Base-by-base conservation (phyloP, 2,797 vertebrate genomes). In the Anguilla marmorata region DNA sequence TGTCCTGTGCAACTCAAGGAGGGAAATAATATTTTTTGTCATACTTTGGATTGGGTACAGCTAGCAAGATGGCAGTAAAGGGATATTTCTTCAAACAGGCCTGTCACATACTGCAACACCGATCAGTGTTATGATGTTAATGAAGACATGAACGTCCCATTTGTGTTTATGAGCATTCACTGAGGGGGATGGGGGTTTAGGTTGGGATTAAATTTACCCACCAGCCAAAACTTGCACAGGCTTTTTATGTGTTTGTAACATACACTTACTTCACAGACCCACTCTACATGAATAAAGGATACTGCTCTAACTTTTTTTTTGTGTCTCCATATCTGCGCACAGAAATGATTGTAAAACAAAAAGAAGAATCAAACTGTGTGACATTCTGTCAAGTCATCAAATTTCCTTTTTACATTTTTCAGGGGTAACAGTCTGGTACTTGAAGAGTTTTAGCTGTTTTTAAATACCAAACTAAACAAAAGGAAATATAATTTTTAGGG, bases 41-140 rank as follows among this genome's bases (percentile, higher is more conserved):
- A 41, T 79, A 45, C 11, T n/a, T 1, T 50, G 19, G 45, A 82
- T 50, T 82, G 41, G 79, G 21, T 82, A 82, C 79, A 48, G 19
- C 24, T n/a, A 50, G 45, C 79, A 82, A 50, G 45, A 82, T 82
- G 33, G 30, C 37, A 79, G 79, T 27, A 27, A 82, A 82, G 19
- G 79, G 79, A 21, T 50, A 82, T 82, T 24, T 82, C 45, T 41
- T 80, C 6, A 48, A 82, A 82, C 45, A 82, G 79, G 79, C 21
- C 56, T 58, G 56, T 58, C 16, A 3, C 24, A 50, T 45, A 24
- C 45, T 82, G 79, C 21, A 82, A 50, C 41, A 48, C 79, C 24
- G 9, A 24, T 82, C 21, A 24, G 41, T 50, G 79, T 19, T 50
- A 9, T 50, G 4, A 50, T 50, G 45, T 12, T 50, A 48, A 82